phyloP scores from a whole-genome alignment of 2,888 invertebrate species.

The Hydriomena furcata region DNA sequence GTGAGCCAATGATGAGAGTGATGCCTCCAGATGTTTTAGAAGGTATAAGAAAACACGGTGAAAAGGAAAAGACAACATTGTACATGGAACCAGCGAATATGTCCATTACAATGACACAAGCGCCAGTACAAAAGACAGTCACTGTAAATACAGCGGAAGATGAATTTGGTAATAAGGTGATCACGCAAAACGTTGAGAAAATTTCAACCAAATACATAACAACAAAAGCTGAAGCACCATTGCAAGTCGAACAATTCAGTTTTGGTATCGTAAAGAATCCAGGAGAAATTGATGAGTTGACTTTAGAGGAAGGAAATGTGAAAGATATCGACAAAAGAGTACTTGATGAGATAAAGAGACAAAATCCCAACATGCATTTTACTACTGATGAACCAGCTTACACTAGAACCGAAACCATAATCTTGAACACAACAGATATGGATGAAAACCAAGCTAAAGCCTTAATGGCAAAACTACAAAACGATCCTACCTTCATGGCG shows the following conservation, averaged over 20 bases:
- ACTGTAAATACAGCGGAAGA: constrained; percentile 79
- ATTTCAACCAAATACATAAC: constrained; percentile 71
- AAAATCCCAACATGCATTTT: constrained; percentile 77
- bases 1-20: constrained; percentile 64
- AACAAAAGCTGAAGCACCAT: constrained; percentile 67
- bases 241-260: constrained; percentile 76
- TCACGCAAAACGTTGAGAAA: constrained; percentile 76
- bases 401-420: constrained; percentile 79
- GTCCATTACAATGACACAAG: constrained; percentile 75
- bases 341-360: constrained; percentile 71
- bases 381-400: constrained; percentile 73
- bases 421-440: constrained; percentile 78
- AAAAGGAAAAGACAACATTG: constrained; percentile 65
- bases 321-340: constrained; percentile 70
- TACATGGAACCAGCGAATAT: constrained; percentile 77
- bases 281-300: constrained; percentile 62
- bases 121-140: constrained; percentile 77
- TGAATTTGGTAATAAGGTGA: constrained; percentile 76
- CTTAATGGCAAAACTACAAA: constrained; percentile 73
- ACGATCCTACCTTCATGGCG: constrained; percentile 76
- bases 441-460: constrained; percentile 73
- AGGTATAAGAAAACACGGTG: constrained; percentile 67
- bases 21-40: constrained; percentile 76
- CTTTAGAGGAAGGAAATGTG: constrained; percentile 72
- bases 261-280: constrained; percentile 72